phyloP scores from a whole-genome alignment of 2,888 invertebrate species.

The Mesochorus sp. region DNA sequence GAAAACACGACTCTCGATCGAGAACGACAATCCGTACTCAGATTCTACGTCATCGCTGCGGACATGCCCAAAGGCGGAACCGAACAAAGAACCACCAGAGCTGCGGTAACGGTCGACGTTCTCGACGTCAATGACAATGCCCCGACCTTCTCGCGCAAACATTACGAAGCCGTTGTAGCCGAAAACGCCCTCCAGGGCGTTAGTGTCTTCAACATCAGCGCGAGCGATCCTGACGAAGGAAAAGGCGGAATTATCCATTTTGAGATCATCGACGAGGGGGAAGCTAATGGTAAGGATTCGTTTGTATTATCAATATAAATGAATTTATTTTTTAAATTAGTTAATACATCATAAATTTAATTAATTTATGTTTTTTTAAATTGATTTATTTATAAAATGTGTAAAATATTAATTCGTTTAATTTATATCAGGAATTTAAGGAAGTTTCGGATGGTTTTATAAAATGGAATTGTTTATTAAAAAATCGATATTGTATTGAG shows the following conservation, averaged over 20 bases:
- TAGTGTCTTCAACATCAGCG: slow-evolving; percentile 87
- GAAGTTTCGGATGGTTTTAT: no score
- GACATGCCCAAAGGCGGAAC: slow-evolving; percentile 89
- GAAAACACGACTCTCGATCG: slow-evolving; percentile 88
- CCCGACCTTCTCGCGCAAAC: slow-evolving; percentile 86
- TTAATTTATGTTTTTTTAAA: slow-evolving; percentile 26
- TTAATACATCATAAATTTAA: slow-evolving; percentile 8
- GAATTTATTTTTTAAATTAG: neutral
- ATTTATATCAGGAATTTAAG: no score
- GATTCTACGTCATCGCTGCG: slow-evolving; percentile 88
- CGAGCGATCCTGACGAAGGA: slow-evolving; percentile 90
- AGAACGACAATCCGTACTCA: slow-evolving; percentile 88
- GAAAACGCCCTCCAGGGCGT: slow-evolving; percentile 88
- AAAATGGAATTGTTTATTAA: no score
- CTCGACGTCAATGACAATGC: slow-evolving; percentile 91
- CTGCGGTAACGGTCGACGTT: slow-evolving; percentile 87
- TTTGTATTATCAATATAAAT: neutral
- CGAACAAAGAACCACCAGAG: slow-evolving; percentile 86
- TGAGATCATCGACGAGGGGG: slow-evolving; percentile 89
- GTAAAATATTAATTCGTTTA: no score
- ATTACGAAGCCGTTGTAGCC: slow-evolving; percentile 89
- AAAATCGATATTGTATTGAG: no score
- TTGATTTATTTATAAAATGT: no score
- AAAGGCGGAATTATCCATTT: slow-evolving; percentile 88
- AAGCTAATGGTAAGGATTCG: slow-evolving; percentile 85